These are phyloP conservation scores for Drosophila paulistorum DNA, from an alignment of 1,140 invertebrate genomes.

Conservation along the genomic window DNA sequence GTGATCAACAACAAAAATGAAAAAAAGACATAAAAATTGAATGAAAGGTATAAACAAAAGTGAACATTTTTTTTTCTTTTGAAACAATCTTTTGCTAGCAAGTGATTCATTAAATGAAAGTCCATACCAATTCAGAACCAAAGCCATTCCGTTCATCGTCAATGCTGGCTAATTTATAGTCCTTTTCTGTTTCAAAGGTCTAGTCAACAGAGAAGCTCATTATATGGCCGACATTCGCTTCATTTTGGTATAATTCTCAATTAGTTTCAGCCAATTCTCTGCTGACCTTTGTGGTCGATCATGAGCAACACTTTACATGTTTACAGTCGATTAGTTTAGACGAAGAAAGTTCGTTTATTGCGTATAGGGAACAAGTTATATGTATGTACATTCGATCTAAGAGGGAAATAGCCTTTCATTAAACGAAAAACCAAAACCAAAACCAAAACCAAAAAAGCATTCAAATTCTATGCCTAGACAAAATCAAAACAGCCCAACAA, in stretches of 20 bases:
- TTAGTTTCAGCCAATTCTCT: not conserved
- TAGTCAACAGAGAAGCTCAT: no score
- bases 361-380: constrained; percentile 2
- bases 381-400: no score
- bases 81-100: constrained; percentile 37
- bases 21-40: constrained; percentile 24
- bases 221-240: no score
- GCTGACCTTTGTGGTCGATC: no score
- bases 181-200: no score
- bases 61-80: constrained; percentile 3
- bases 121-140: constrained; percentile 42
- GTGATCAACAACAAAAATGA: constrained; percentile 60
- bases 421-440: no score
- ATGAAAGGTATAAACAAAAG: constrained; percentile 18
- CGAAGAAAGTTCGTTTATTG: not conserved
- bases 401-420: not conserved
- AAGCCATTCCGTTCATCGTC: constrained; percentile 36
- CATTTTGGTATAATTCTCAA: not conserved
- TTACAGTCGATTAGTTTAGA: not conserved
- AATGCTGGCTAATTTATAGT: not conserved
- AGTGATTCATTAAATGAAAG: constrained; percentile 18
- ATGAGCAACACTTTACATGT: no score
- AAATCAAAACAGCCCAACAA: not conserved
- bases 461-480: not conserved
- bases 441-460: not conserved